A percentile compares a stretch with the other conserved stretches of the same genome.
Evolutionary conservation across 2,797 vertebrate species (phyloP).

Genomic region (Galago senegalensis): DNA sequence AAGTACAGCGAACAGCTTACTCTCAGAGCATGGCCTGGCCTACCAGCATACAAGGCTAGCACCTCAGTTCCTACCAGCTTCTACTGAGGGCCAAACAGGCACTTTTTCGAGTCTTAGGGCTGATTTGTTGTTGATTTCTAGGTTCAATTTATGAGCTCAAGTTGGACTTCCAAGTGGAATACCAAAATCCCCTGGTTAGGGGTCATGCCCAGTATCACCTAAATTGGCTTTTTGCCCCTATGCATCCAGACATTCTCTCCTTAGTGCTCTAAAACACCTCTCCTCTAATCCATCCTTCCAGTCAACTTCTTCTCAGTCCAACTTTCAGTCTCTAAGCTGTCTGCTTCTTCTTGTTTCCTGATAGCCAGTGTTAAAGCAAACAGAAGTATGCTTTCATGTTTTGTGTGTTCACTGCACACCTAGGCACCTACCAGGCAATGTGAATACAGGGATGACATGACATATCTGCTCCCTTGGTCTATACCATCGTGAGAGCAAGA

Average conservation of each 20-base stretch:
- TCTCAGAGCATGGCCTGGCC: not conserved
- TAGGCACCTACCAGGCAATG: too few species aligned
- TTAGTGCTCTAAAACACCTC: not conserved
- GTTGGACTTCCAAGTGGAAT: not conserved
- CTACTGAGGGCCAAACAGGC: not conserved
- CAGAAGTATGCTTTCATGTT: not conserved
- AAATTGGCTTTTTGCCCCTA: not conserved
- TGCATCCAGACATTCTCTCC: not conserved
- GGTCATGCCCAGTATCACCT: not conserved
- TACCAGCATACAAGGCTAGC: not conserved
- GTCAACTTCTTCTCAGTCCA: not conserved
- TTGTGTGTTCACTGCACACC: not conserved
- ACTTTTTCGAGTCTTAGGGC: not conserved
- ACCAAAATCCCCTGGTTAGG: not conserved
- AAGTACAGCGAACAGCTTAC: rapidly evolving
- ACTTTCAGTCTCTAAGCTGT: not conserved
- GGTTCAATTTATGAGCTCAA: not conserved
- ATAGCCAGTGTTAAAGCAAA: not conserved
- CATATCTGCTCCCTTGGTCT: not conserved
- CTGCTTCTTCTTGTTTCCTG: not conserved
- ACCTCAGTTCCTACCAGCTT: not conserved
- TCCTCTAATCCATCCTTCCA: not conserved
- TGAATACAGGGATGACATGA: not conserved
- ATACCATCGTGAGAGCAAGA: rapidly evolving
- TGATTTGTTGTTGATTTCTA: not conserved